Conservation (phyloP, 2,113 vertebrate genomes). For the Oncorhynchus gorbuscha region DNA sequence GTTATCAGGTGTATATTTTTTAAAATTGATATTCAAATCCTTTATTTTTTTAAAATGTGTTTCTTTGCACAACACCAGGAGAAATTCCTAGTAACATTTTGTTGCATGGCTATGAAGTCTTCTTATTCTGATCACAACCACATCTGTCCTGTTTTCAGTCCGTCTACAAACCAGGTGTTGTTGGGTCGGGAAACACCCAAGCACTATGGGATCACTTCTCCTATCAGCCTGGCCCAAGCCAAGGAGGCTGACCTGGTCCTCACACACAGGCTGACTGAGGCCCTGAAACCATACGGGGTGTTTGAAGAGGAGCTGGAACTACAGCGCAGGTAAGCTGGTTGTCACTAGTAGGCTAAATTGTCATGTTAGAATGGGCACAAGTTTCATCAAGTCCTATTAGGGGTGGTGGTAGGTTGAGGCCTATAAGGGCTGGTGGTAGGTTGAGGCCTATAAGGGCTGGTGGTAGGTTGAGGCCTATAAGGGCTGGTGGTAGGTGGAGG, state of each 20-base stretch:
- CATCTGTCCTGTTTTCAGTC: constrained; percentile 70
- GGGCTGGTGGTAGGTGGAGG: too few relatives aligned
- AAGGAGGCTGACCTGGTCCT: constrained; percentile 83
- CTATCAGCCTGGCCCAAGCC: constrained; percentile 85
- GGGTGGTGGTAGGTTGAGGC: too few relatives aligned
- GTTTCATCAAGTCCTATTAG: background rate
- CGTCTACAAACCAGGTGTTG: constrained; percentile 79
- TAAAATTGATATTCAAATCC: too few relatives aligned
- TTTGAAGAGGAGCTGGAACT: constrained; percentile 88
- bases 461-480: too few relatives aligned
- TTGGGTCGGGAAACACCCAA: constrained; percentile 75
- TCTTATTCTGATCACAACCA: background rate
- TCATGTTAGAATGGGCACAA: background rate
- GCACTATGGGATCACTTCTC: constrained; percentile 88
- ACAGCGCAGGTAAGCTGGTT: constrained; percentile 79
- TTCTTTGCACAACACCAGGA: background rate
- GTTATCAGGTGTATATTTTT: too few relatives aligned
- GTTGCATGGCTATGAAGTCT: background rate
- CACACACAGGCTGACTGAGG: constrained; percentile 83
- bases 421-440: too few relatives aligned
- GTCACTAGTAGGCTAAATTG: too few relatives aligned
- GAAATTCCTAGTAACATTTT: background rate
- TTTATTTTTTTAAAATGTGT: too few relatives aligned
- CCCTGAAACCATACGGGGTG: constrained; percentile 82
- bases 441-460: too few relatives aligned